Evolutionary conservation across 1,140 invertebrate species (phyloP).

Genomic region (Limonius californicus): DNA sequence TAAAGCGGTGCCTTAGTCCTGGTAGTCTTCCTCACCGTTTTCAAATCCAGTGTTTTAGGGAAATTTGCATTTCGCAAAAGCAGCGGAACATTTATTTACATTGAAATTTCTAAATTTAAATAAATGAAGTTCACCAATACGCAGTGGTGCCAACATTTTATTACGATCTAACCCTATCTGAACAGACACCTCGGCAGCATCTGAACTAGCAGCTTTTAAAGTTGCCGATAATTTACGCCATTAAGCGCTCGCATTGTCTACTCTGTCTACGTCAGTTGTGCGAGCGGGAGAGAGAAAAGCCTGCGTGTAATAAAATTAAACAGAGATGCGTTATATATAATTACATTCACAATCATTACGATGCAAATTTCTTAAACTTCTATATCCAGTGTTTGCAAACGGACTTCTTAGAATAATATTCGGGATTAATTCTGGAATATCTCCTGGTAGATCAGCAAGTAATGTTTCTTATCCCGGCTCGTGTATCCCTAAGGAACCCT

Average conservation of each 20-base stretch:
- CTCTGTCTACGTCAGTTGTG: background rate
- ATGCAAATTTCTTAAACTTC: conserved; percentile 45
- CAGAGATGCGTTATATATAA: conserved; percentile 35
- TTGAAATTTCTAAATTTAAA: conserved; percentile 32
- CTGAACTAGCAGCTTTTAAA: conserved; percentile 15
- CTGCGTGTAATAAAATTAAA: conserved; percentile 9
- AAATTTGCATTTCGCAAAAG: conserved; percentile 15
- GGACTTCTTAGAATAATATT: conserved; percentile 42
- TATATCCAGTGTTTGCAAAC: conserved; percentile 38
- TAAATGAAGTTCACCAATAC: conserved; percentile 30
- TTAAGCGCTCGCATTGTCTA: background rate
- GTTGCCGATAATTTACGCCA: conserved; percentile 3
- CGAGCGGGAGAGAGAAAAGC: background rate
- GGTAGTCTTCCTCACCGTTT: background rate
- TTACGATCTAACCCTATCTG: conserved; percentile 30
- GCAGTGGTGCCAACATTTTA: conserved; percentile 30
- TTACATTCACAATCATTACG: conserved; percentile 42
- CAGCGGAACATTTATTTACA: conserved; percentile 30
- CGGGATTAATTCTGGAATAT: conserved; percentile 43
- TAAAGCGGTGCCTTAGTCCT: background rate
- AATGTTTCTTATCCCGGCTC: conserved; percentile 35
- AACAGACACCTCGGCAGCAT: conserved; percentile 26
- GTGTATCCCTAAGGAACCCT: conserved; percentile 27
- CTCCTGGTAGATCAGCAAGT: conserved; percentile 40
- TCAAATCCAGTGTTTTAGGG: background rate